Percentiles rank a stretch among this genome's conserved stretches.
These are phyloP conservation scores for Panagrolaimus sp. DNA, from an alignment of 1,140 invertebrate species.

Conservation along the genomic window DNA sequence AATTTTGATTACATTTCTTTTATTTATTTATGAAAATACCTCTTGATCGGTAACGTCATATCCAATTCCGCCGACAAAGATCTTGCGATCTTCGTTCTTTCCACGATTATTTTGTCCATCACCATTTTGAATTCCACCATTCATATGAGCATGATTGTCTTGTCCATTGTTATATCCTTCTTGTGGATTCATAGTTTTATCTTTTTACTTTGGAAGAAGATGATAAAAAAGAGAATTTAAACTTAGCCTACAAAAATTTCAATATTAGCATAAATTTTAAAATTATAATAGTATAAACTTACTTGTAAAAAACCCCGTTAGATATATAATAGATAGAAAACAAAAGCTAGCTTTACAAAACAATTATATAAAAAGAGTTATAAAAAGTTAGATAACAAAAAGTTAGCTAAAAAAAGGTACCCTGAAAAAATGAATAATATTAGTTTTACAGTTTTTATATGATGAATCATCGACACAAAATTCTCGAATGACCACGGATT, in stretches of 20 bases:
- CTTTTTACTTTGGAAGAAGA: neutral
- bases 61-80: conserved; percentile 57
- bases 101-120: neutral
- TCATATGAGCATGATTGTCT: conserved; percentile 3
- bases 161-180: conserved; percentile 1
- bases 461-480: too few species aligned
- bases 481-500: too few species aligned
- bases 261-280: neutral
- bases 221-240: neutral
- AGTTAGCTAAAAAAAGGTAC: conserved; percentile 13
- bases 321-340: conserved; percentile 5
- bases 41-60: conserved; percentile 44
- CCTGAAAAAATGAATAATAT: neutral
- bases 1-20: conserved; percentile 44
- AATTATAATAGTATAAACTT: neutral
- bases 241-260: neutral
- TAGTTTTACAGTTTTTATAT: neutral
- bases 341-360: neutral
- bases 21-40: neutral
- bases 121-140: neutral
- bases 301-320: conserved; percentile 13
- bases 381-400: too few species aligned
- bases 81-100: conserved; percentile 36
- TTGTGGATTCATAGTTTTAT: conserved; percentile 2
- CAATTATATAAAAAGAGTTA: conserved; percentile 13